Conservation (phyloP, 2,888 invertebrate species). For the Spicauda simplicius region DNA sequence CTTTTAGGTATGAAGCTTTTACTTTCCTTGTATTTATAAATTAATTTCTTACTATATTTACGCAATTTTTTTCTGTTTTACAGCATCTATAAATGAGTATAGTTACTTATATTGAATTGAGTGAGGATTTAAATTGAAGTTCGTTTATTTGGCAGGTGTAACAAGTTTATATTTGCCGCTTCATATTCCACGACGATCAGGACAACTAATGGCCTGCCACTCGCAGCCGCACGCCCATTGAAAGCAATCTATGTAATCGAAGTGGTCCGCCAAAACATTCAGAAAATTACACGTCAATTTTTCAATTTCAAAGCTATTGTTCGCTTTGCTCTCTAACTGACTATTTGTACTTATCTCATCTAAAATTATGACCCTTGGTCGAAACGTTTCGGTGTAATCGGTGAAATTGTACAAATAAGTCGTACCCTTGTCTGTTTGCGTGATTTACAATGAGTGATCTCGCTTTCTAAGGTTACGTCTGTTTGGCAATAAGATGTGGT, state of each 20-base stretch:
- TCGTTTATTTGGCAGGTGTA: too few species aligned
- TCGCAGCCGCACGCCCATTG: constrained; percentile 42
- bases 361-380: constrained; percentile 62
- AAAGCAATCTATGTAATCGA: constrained; percentile 50
- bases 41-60: background rate
- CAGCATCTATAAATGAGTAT: background rate
- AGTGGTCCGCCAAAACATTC: constrained; percentile 38
- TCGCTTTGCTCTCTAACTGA: constrained; percentile 53
- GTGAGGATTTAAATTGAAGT: too few species aligned
- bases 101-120: too few species aligned
- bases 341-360: constrained; percentile 60
- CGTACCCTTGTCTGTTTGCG: constrained; percentile 45
- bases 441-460: constrained; percentile 49
- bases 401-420: constrained; percentile 55
- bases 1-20: background rate
- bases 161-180: background rate
- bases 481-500: constrained; percentile 47
- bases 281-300: constrained; percentile 65
- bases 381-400: constrained; percentile 56
- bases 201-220: constrained; percentile 17
- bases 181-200: constrained; percentile 11
- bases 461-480: constrained; percentile 58
- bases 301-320: constrained; percentile 65
- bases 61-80: background rate
- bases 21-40: constrained; percentile 1